These are phyloP conservation scores for Trachelus tabidus DNA, from an alignment of 2,888 invertebrate species.

Conservation along the genomic window DNA sequence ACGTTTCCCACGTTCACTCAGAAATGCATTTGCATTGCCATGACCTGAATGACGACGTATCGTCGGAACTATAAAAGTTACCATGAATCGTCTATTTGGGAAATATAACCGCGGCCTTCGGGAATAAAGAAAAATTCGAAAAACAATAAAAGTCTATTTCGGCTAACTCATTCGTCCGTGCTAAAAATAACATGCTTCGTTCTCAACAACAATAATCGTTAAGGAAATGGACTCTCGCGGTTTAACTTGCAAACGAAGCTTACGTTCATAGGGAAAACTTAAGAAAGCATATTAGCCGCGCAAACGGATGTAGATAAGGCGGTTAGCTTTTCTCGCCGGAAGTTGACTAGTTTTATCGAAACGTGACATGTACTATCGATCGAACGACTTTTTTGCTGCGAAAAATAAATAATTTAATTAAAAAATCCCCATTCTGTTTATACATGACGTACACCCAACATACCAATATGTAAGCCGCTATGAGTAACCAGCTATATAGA, in stretches of 20 bases:
- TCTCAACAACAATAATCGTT: background rate
- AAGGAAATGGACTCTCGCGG: background rate
- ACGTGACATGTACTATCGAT: background rate
- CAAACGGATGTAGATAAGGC: background rate
- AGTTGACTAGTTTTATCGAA: background rate
- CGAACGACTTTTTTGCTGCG: background rate
- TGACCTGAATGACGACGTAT: background rate
- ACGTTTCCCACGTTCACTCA: background rate
- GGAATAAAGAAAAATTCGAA: background rate
- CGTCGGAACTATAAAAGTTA: background rate
- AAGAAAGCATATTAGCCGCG: too few species aligned
- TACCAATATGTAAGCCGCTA: background rate
- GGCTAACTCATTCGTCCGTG: background rate
- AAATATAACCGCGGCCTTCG: background rate
- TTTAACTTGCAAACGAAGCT: background rate
- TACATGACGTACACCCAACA: background rate
- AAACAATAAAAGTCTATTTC: background rate
- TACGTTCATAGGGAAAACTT: too few species aligned
- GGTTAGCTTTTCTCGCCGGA: background rate
- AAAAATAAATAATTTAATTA: background rate
- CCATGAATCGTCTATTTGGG: background rate
- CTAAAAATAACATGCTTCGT: background rate
- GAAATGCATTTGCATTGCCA: background rate
- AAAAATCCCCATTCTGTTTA: background rate
- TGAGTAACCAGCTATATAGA: background rate